Evolutionary conservation across 2,113 vertebrate genomes (phyloP), one percentile per base, ranked within the genome.

Genomic region (Apus apus): DNA sequence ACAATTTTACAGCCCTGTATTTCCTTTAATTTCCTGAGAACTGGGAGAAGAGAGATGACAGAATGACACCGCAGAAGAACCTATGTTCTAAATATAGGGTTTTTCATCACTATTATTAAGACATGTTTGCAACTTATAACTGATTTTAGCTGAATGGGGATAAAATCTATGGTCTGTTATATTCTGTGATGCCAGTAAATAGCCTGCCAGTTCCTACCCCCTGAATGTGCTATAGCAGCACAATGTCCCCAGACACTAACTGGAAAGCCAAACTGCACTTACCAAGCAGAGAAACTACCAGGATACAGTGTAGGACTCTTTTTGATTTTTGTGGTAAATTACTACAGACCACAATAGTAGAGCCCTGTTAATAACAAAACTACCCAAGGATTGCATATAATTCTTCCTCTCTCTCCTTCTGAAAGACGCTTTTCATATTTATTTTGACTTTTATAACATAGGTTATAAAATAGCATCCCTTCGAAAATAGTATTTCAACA

Each of bases 201-300:
- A 51, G 8, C 43, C 25, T 91, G 60, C 54, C 54, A 93, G 19
- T 92, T 96, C 57, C 61, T 62, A 64, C 48, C 86, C 40, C 17
- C 30, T 68, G 50, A 34, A 84, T 81, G 78, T 88, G 57, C 75
- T 93, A 67, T 10, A 80, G 78, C 30, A 86, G 32, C 17, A 80
- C 13, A 25, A 3, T 30, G 20, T 88, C 76, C 76, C 61, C 83
- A 89, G 65, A 62, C 0, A 1, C 57, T 71, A 50, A 1, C 19
- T 95, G 76, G 76, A 94, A 93, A 84, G 30, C 26, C 88, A 89
- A 88, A 93, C 21, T 77, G 61, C 53, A 77, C 48, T 83, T 91
- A 61, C 34, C 72, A 71, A 80, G 34, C 20, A 84, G 38, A 71
- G 38, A 84, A 91, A 48, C 32, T 75, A 38, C 32, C 53, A 32